Conservation (phyloP, 2,113 vertebrate species). For the Zingel zingel region DNA sequence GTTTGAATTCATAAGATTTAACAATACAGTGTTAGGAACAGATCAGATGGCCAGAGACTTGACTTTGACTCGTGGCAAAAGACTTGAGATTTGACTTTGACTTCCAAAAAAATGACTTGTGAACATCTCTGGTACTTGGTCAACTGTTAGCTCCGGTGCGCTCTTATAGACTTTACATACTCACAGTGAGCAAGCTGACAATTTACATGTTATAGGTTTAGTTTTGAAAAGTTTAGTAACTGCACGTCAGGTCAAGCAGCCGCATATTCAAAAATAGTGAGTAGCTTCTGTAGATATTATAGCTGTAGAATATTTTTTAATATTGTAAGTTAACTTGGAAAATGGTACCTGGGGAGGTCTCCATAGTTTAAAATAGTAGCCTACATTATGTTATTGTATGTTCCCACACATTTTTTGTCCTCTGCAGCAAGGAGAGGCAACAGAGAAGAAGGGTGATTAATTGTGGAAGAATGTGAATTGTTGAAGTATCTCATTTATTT, state of each 20-base stretch:
- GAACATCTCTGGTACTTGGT: neutral
- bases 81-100: too few species aligned
- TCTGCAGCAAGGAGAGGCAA: neutral
- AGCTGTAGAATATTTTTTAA: neutral
- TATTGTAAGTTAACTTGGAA: neutral
- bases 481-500: neutral
- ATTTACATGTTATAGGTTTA: neutral
- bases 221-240: neutral
- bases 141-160: neutral
- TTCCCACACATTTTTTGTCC: neutral
- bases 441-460: neutral
- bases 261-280: neutral
- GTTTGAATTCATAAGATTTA: too few species aligned
- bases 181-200: neutral
- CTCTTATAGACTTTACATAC: neutral
- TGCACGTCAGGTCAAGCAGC: neutral
- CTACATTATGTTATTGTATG: too few species aligned
- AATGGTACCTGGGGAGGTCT: neutral
- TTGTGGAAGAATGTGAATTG: neutral
- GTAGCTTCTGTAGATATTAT: neutral
- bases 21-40: too few species aligned
- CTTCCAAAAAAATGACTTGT: too few species aligned
- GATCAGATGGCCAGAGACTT: too few species aligned
- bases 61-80: too few species aligned
- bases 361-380: neutral